Evolutionary conservation across 2,113 vertebrate species (phyloP).

Genomic region (Etheostoma cragini): DNA sequence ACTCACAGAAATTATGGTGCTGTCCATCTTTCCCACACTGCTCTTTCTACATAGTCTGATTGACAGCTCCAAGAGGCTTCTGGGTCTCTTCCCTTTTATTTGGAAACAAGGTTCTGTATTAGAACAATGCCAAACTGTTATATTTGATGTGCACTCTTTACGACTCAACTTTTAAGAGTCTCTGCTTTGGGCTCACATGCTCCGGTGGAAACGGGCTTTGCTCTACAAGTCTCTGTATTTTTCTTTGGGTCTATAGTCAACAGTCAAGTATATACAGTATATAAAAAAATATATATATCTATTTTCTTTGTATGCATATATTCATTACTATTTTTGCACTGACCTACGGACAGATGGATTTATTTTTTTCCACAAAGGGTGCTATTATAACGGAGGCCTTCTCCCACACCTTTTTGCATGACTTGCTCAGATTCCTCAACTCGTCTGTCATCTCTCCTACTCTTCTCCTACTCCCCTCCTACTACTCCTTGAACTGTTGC

Average conservation of each 20-base stretch:
- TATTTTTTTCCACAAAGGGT: conserved; percentile 87
- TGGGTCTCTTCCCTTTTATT: conserved; percentile 38
- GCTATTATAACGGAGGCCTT: conserved; percentile 88
- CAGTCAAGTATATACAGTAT: conserved; percentile 75
- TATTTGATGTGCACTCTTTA: conserved; percentile 67
- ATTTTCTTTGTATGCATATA: conserved; percentile 86
- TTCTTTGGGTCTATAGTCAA: conserved; percentile 76
- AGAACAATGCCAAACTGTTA: conserved; percentile 60
- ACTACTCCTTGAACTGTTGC: conserved; percentile 76
- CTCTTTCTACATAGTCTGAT: conserved; percentile 59
- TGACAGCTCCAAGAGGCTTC: conserved; percentile 58
- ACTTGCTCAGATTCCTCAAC: conserved; percentile 85
- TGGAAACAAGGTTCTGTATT: conserved; percentile 53
- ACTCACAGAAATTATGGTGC: conserved; percentile 68
- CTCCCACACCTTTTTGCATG: conserved; percentile 89
- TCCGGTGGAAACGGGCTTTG: conserved; percentile 62
- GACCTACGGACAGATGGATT: conserved; percentile 82
- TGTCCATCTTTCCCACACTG: conserved; percentile 65
- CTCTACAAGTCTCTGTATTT: conserved; percentile 69
- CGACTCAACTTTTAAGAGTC: conserved; percentile 63
- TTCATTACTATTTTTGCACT: conserved; percentile 87
- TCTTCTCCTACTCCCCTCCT: conserved; percentile 73
- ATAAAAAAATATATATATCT: conserved; percentile 73
- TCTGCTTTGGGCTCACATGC: conserved; percentile 69
- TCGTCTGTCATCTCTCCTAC: conserved; percentile 75